A percentile compares a stretch with the other conserved stretches of the same genome.
These are phyloP conservation scores for Scalopus aquaticus DNA, from an alignment of 2,113 vertebrate genomes.

Conservation along the genomic window DNA sequence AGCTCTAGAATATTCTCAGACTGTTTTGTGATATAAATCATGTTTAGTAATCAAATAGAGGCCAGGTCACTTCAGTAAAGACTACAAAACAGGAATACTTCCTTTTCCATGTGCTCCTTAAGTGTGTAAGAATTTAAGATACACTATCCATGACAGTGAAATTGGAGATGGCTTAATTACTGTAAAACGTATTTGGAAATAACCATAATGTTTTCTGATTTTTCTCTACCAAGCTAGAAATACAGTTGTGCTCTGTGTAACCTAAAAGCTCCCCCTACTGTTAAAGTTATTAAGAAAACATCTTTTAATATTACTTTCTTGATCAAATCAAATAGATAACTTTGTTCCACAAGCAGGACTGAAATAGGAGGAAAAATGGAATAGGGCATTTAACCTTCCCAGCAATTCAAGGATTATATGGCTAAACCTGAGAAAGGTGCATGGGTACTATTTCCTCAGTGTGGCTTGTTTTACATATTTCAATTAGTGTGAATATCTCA, in stretches of 20 bases:
- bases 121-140: background rate
- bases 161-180: conserved; percentile 45
- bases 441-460: background rate
- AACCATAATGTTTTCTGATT: conserved; percentile 5
- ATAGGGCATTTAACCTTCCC: background rate
- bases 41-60: background rate
- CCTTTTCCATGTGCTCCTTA: background rate
- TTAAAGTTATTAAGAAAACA: conserved; percentile 16
- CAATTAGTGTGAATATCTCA: background rate
- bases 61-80: background rate
- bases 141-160: conserved; percentile 1
- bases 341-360: background rate
- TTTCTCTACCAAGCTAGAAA: conserved; percentile 40
- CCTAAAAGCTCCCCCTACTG: conserved; percentile 80
- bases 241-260: background rate
- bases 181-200: conserved; percentile 58
- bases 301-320: background rate
- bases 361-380: background rate
- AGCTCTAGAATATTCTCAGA: conserved; percentile 4
- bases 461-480: background rate
- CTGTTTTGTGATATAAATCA: background rate
- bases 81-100: background rate
- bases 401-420: no score
- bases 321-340: background rate
- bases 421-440: background rate